phyloP scores from a whole-genome alignment of 1,140 invertebrate species.

The Adelges cooleyi region DNA sequence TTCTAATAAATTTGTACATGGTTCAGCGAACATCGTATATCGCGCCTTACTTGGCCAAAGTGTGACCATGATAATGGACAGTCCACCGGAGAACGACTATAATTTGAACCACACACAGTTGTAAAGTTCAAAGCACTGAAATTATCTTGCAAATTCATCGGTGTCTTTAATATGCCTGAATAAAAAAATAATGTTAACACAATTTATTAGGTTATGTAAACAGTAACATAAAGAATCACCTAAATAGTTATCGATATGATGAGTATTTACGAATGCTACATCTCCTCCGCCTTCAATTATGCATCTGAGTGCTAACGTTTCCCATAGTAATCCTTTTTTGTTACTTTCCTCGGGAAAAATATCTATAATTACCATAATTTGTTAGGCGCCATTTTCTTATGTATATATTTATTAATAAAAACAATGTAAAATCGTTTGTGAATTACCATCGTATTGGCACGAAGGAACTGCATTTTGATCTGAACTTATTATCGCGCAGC shows the following conservation, averaged over 20 bases:
- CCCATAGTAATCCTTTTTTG: conserved; percentile 38
- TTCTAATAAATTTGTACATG: no score
- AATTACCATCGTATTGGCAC: conserved; percentile 22
- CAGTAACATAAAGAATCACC: background rate
- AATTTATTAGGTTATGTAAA: background rate
- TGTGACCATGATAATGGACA: conserved; percentile 22
- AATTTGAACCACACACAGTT: conserved; percentile 1
- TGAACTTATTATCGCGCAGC: conserved; percentile 19
- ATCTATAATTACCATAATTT: background rate
- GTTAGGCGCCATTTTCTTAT: no score
- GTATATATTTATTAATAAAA: no score
- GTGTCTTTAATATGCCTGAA: conserved; percentile 11
- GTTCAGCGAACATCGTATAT: no score
- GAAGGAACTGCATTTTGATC: background rate
- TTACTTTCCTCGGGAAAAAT: background rate
- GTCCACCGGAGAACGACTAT: background rate
- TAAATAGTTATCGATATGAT: conserved; percentile 19
- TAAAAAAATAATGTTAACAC: background rate
- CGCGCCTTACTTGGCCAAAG: conserved; percentile 21
- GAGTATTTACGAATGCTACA: conserved; percentile 61
- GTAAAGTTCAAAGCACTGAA: background rate
- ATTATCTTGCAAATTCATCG: conserved; percentile 8
- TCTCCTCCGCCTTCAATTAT: conserved; percentile 65
- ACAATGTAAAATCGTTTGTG: background rate
- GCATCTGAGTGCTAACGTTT: conserved; percentile 58